Base-by-base conservation (phyloP, 2,888 invertebrate species). In the Quadriops clusia region DNA sequence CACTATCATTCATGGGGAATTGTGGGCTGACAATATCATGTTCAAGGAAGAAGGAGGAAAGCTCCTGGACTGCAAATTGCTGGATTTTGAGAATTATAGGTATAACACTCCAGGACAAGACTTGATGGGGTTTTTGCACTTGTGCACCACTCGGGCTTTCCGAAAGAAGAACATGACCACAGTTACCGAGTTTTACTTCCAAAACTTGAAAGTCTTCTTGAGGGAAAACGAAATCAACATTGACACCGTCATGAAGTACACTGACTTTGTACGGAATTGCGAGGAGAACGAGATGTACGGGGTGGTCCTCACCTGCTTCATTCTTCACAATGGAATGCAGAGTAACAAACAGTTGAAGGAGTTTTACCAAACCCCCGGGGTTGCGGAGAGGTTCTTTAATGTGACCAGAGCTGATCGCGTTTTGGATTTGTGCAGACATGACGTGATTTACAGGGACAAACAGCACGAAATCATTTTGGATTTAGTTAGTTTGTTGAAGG, bases 1-100 rank as follows among this genome's bases (percentile, higher is more conserved):
- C 39, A 55, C 58, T 0, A 42, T 65, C 2, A 46, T 47, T 7
- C 66, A 67, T 36, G 64, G 58, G 3, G 66, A 67, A 45, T 44
- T 64, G 10, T 66, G 65, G 66, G 51, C 60, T 0, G 63, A 63
- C 31, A 67, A 67, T 39, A 34, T 64, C 0, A 52, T 67, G 50
- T 61, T 63, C 10, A 47, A 49, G 33, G 36, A 34, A 21, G 38
- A 38, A 50, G 46, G 37, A 39, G 44, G 10, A 7, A 20, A 27
- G 23, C 28, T 39, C 5, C 12, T 30, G 4, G 32, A 41, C 28
- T 54, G 54, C 6, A 45, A 39, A 32, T 34, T 47, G 16, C 39
- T 50, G 3, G 50, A 50, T 38, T 51, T 47, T 30, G 49, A 51
- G 38, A 38, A 37, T 5, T 45, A 42, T 23, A 33, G 49, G 5